Conservation (phyloP, 2,797 vertebrate species). For the Prunella strophiata region DNA sequence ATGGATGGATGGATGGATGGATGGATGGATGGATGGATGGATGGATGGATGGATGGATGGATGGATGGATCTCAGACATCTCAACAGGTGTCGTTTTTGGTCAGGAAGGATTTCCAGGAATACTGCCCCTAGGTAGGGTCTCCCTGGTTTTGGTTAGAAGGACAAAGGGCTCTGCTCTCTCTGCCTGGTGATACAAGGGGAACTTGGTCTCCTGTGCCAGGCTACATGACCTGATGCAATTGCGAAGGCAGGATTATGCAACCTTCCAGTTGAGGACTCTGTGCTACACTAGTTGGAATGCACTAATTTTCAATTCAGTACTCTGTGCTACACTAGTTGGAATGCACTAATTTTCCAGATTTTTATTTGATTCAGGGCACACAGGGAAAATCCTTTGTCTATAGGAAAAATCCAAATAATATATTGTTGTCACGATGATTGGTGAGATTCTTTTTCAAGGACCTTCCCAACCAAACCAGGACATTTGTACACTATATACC, state of each 20-base stretch:
- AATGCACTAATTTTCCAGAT: not conserved
- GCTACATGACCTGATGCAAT: not conserved
- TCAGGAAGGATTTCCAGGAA: not conserved
- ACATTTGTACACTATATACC: not conserved
- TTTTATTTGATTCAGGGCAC: not conserved
- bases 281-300: not conserved
- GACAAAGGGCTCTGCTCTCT: not conserved
- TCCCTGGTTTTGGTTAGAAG: not conserved
- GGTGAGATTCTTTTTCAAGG: not conserved
- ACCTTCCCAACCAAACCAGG: not conserved
- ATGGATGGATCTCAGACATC: not conserved
- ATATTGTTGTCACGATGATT: not conserved
- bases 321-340: not conserved
- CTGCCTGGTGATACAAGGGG: not conserved
- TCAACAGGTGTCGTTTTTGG: not conserved
- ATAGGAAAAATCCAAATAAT: not conserved
- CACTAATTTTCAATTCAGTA: not conserved
- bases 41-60: not conserved
- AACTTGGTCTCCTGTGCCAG: not conserved
- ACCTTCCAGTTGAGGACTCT: not conserved
- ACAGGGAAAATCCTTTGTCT: not conserved
- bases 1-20: not conserved
- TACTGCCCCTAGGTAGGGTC: too few species aligned
- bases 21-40: not conserved
- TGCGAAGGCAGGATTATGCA: not conserved